Conservation (phyloP, 2,888 invertebrate genomes). For the Erpobdella octoculata region DNA sequence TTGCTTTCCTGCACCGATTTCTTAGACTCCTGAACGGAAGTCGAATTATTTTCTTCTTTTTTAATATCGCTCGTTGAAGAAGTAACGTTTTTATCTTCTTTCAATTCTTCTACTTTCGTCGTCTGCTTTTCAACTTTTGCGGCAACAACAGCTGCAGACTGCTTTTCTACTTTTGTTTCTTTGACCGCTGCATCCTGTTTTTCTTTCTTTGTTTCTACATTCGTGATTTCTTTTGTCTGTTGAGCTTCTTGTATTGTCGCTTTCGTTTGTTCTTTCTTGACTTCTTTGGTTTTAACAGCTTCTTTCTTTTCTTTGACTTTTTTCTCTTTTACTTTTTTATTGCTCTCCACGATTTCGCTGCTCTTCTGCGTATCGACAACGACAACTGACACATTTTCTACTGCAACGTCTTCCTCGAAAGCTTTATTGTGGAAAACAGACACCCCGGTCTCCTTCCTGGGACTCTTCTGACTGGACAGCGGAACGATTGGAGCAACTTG, state of each 20-base stretch:
- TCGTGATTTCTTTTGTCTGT: background rate
- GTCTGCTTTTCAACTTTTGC: no score
- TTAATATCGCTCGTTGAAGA: background rate
- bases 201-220: background rate
- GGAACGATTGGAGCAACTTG: no score
- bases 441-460: background rate
- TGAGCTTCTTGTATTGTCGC: background rate
- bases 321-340: conserved; percentile 6
- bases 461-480: no score
- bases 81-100: background rate
- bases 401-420: background rate
- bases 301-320: background rate
- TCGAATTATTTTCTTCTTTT: background rate
- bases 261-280: background rate
- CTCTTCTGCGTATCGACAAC: background rate
- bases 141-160: background rate
- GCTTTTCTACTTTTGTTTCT: conserved; percentile 9
- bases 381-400: background rate
- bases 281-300: background rate
- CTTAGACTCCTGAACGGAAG: background rate
- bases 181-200: conserved; percentile 6
- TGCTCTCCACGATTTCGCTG: background rate
- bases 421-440: conserved; percentile 7
- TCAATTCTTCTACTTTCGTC: background rate
- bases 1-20: background rate